Conservation (phyloP, 2,113 vertebrate species). For the Ceuthmochares aereus region DNA sequence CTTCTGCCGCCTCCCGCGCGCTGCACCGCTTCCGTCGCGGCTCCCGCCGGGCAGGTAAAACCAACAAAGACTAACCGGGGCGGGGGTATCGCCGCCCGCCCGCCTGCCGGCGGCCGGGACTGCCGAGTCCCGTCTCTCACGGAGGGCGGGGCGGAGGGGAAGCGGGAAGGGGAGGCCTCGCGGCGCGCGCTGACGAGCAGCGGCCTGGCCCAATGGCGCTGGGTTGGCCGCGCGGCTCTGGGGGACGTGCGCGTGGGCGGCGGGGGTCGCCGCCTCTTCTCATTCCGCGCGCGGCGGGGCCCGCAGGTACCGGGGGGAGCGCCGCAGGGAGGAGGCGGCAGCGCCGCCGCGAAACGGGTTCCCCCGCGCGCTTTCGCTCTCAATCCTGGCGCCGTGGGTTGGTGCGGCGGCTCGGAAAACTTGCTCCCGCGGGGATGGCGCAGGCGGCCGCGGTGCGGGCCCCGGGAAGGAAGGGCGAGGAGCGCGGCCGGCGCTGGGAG, state of each 20-base stretch:
- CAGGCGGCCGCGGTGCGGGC: too few species aligned
- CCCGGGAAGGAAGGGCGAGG: too few species aligned
- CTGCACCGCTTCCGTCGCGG: too few species aligned
- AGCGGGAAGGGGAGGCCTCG: too few species aligned
- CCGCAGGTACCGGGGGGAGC: background rate
- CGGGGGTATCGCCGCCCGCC: fast-evolving
- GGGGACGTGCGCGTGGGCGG: background rate
- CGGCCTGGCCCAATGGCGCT: background rate
- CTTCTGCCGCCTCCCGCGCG: fast-evolving
- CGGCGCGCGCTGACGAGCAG: background rate
- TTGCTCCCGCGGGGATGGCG: too few species aligned
- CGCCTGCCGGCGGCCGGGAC: fast-evolving
- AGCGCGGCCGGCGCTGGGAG: too few species aligned
- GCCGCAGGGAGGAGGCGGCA: background rate
- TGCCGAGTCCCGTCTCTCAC: background rate
- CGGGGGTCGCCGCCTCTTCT: background rate
- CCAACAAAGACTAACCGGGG: too few species aligned
- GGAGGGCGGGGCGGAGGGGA: constrained; percentile 47
- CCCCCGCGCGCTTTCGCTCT: too few species aligned
- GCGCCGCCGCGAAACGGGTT: too few species aligned
- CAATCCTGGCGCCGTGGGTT: too few species aligned
- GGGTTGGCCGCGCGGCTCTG: background rate
- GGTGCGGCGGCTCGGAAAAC: too few species aligned
- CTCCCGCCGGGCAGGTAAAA: background rate
- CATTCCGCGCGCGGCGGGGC: background rate